These are phyloP conservation scores for Montipora capitata DNA, from an alignment of 92 coral and sea anemone species.

Conservation along the genomic window DNA sequence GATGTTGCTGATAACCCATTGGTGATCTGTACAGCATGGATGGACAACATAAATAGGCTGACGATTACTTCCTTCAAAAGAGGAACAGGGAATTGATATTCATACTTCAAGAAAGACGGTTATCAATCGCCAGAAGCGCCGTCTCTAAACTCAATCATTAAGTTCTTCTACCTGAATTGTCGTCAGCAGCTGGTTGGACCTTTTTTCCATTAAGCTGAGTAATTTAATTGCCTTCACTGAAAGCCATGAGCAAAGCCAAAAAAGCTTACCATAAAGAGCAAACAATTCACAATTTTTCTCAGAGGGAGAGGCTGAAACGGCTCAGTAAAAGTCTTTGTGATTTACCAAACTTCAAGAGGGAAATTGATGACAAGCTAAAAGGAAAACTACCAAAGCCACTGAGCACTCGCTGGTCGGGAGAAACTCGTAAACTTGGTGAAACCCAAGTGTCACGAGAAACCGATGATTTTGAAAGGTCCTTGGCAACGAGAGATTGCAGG, in stretches of 20 bases:
- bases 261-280: neutral
- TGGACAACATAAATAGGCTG: neutral
- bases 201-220: neutral
- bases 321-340: conserved; percentile 45
- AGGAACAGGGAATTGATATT: conserved; percentile 9
- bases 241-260: neutral
- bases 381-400: conserved; percentile 43
- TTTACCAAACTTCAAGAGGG: conserved; percentile 39
- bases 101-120: neutral
- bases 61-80: neutral
- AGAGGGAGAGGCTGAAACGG: conserved; percentile 11
- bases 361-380: conserved; percentile 31
- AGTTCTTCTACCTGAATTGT: neutral
- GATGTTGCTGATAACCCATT: neutral
- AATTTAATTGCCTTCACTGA: no score
- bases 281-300: neutral
- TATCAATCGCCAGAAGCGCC: neutral
- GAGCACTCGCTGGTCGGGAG: conserved; percentile 16
- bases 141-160: conserved; percentile 3
- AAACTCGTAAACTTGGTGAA: conserved; percentile 56
- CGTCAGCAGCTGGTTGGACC: neutral
- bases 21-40: neutral
- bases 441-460: conserved; percentile 6
- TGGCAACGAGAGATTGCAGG: conserved; percentile 33
- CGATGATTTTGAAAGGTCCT: conserved; percentile 9